phyloP scores from a whole-genome alignment of 2,797 vertebrate species.

The Tokudaia tokunoshimensis region DNA sequence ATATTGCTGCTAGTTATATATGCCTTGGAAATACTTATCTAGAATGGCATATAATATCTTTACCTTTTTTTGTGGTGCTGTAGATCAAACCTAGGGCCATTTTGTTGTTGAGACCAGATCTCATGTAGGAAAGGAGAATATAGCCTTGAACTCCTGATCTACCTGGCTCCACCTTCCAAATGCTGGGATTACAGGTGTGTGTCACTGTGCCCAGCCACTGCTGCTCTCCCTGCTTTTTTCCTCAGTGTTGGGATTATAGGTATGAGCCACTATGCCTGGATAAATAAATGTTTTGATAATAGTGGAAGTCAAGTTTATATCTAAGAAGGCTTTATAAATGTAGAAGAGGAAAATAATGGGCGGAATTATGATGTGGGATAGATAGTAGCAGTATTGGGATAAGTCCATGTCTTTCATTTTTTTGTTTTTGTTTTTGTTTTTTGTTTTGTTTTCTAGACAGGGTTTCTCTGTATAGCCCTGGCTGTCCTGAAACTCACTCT shows the following conservation, averaged over 20 bases:
- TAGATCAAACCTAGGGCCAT: background rate
- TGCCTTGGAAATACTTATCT: background rate
- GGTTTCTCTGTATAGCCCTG: too few species aligned
- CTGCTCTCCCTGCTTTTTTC: background rate
- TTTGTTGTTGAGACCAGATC: background rate
- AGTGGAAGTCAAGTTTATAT: slow-evolving; percentile 15
- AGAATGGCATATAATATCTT: background rate
- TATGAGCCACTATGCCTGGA: background rate
- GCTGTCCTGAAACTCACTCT: too few species aligned
- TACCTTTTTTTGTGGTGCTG: background rate
- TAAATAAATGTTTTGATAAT: slow-evolving; percentile 22
- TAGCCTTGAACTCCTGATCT: background rate
- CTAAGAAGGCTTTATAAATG: background rate
- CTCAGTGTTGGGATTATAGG: background rate
- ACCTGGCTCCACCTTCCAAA: background rate
- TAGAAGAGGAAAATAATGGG: background rate
- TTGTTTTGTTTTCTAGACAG: too few species aligned
- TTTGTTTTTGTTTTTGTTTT: too few species aligned
- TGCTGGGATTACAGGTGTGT: too few species aligned
- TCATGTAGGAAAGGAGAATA: background rate
- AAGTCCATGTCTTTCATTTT: background rate
- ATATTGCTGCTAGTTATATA: background rate
- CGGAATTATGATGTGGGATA: background rate
- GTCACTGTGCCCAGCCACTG: background rate
- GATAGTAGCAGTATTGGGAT: background rate